A percentile compares a stretch with the other conserved stretches of the same genome.
phyloP scores from a whole-genome alignment of 1,140 invertebrate species.

The Diprion similis region DNA sequence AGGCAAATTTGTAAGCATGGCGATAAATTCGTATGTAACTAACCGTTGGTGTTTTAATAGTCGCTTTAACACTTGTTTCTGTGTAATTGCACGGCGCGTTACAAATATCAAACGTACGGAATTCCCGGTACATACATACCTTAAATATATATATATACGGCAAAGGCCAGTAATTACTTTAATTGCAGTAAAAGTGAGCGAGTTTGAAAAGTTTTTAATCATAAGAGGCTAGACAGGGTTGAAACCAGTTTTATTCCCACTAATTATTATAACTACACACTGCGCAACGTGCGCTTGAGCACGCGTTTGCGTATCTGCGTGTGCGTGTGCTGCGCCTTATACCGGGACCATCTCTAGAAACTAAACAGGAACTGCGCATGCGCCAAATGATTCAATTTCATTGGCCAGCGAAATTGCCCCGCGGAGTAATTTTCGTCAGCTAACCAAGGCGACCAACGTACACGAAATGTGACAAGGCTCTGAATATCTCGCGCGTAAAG shows the following conservation, averaged over 20 bases:
- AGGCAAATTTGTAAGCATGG: neutral
- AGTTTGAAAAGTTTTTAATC: conserved; percentile 11
- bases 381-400: too few species aligned
- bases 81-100: conserved; percentile 45
- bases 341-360: too few species aligned
- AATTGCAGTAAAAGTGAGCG: conserved; percentile 42
- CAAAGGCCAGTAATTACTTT: conserved; percentile 49
- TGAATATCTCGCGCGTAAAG: too few species aligned
- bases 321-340: neutral
- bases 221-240: neutral
- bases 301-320: too few species aligned
- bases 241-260: conserved; percentile 1
- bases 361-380: too few species aligned
- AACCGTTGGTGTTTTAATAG: conserved; percentile 48
- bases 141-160: conserved; percentile 3
- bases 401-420: too few species aligned
- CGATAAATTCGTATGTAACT: conserved; percentile 38
- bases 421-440: too few species aligned
- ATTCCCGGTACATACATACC: conserved; percentile 9
- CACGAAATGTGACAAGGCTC: too few species aligned
- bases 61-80: conserved; percentile 41
- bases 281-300: too few species aligned
- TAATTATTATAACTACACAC: neutral
- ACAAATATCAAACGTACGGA: conserved; percentile 28
- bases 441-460: too few species aligned